These are phyloP conservation scores for Uromys caudimaculatus DNA, from an alignment of 2,797 vertebrate species.

Conservation along the genomic window DNA sequence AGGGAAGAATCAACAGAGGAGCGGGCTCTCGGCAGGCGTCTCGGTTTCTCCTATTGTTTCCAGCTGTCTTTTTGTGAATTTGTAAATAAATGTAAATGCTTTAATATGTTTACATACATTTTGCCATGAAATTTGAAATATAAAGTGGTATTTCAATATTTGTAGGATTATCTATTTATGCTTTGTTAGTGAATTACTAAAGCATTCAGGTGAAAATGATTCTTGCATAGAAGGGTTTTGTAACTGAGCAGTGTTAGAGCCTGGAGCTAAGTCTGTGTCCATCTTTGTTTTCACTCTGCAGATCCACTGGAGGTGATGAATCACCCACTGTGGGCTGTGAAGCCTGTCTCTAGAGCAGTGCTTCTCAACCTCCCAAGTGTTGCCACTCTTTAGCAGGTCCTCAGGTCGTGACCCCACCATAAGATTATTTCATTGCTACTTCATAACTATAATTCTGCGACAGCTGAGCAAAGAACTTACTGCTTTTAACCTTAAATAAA, in stretches of 20 bases:
- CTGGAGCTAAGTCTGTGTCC: background rate
- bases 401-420: background rate
- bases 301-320: background rate
- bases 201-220: constrained; percentile 43
- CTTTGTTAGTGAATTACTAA: constrained; percentile 57
- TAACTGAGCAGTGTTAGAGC: background rate
- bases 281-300: background rate
- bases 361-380: background rate
- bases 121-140: constrained; percentile 53
- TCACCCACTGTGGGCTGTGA: background rate
- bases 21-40: constrained; percentile 58
- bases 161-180: constrained; percentile 42
- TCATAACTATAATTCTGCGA: background rate
- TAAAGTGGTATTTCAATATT: constrained; percentile 54
- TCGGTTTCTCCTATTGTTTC: constrained; percentile 66
- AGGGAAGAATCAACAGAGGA: constrained; percentile 51
- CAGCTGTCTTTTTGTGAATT: constrained; percentile 52
- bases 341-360: background rate
- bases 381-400: background rate
- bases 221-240: constrained; percentile 40
- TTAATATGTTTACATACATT: constrained; percentile 72
- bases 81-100: constrained; percentile 45
- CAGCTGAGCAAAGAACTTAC: background rate
- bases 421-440: background rate
- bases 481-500: constrained; percentile 52